phyloP scores from a whole-genome alignment of 2,797 vertebrate genomes.

The Thripadectes ignobilis region DNA sequence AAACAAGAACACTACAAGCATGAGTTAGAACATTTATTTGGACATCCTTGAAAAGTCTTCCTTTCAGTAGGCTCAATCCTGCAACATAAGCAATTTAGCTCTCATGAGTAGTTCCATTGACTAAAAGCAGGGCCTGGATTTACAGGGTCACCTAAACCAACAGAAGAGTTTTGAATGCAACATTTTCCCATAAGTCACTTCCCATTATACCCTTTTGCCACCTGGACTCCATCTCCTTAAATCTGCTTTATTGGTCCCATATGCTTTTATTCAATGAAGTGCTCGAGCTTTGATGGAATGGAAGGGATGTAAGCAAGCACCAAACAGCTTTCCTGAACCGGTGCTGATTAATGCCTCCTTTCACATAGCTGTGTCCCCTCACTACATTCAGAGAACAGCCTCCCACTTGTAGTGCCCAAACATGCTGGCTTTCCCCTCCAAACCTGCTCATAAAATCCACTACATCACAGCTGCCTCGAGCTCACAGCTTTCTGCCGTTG shows the following conservation, averaged over 20 bases:
- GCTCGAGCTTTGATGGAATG: slow-evolving; percentile 18
- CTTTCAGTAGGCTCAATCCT: slow-evolving; percentile 39
- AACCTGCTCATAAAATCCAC: neutral
- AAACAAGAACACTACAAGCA: slow-evolving; percentile 15
- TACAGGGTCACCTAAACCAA: slow-evolving; percentile 69
- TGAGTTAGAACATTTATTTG: slow-evolving; percentile 36
- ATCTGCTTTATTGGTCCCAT: slow-evolving; percentile 61
- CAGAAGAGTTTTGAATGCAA: slow-evolving; percentile 53
- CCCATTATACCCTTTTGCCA: slow-evolving; percentile 63
- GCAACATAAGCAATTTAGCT: slow-evolving; percentile 39
- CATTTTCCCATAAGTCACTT: slow-evolving; percentile 68
- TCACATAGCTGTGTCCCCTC: neutral
- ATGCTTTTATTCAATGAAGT: slow-evolving; percentile 30
- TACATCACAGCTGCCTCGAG: neutral
- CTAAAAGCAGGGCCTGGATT: slow-evolving; percentile 40
- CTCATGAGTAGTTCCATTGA: slow-evolving; percentile 66
- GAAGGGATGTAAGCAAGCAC: neutral
- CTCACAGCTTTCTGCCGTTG: rapidly evolving
- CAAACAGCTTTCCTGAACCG: neutral
- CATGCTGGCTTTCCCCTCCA: neutral
- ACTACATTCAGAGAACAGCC: neutral
- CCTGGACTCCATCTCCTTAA: slow-evolving; percentile 62
- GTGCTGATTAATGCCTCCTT: slow-evolving; percentile 45
- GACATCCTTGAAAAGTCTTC: slow-evolving; percentile 56
- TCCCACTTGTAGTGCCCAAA: slow-evolving; percentile 30